Evolutionary conservation across 1,140 invertebrate genomes (phyloP), one percentile per base, ranked within the genome.

Genomic region (Elymnias hypermnestra): DNA sequence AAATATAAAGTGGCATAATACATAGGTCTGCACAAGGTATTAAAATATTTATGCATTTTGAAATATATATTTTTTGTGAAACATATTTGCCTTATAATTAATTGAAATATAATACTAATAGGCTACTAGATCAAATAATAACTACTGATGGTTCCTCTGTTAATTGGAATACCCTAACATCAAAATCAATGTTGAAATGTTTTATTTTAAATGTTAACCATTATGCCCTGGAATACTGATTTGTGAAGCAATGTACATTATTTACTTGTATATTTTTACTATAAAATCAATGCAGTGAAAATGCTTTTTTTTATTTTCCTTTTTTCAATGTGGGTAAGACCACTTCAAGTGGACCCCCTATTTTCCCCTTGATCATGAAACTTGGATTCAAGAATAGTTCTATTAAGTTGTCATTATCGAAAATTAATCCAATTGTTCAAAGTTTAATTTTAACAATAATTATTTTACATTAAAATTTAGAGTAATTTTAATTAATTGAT

Each of bases 251-350:
- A n/a, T 84, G 74, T 79, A 79, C 65, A 72, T 71, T 76, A 74
- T 72, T 82, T 71, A 72, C 63, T 66, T 83, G 72, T 83, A 83
- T 83, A 82, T 82, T 83, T 83, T 78, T 84, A 76, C 67, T 84
- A 84, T 84, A 83, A 84, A 84, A 79, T 73, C 63, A 77, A 83
- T 79, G 73, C 78, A 81, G 75, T 81, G 63, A 71, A 64, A 49
- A 64, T 62, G 63, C 45, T 64, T 66, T 83, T 83, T 83, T 81
- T 81, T 50, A 77, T 83, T 83, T 72, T 52, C 26, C 19, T 49
- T n/a, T n/a, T n/a, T n/a, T n/a, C n/a, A n/a, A n/a, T n/a, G n/a
- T n/a, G n/a, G n/a, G n/a, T n/a, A n/a, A n/a, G n/a, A n/a, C n/a
- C n/a, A n/a, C n/a, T n/a, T n/a, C n/a, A n/a, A n/a, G n/a, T n/a